Conservation (phyloP, 2,888 invertebrate genomes). For the Rhamnusium bicolor region DNA sequence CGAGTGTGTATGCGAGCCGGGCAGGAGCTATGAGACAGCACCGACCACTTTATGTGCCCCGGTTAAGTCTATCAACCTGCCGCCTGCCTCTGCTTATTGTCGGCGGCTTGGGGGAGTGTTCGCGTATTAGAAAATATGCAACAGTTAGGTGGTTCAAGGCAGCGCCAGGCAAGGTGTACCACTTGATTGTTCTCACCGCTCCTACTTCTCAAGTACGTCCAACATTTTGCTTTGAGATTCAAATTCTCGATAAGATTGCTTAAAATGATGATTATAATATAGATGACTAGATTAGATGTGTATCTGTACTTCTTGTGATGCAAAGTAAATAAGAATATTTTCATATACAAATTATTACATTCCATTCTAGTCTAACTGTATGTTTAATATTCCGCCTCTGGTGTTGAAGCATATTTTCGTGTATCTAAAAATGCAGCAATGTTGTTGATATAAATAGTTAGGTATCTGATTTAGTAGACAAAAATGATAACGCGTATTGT, state of each 20-base stretch:
- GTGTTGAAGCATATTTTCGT: background rate
- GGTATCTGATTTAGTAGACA: background rate
- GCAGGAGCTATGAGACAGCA: conserved; percentile 60
- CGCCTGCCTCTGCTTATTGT: conserved; percentile 49
- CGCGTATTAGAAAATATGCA: conserved; percentile 20
- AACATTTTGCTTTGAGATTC: conserved; percentile 5
- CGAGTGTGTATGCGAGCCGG: conserved; percentile 39
- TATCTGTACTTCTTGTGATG: conserved; percentile 5
- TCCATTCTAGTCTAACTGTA: background rate
- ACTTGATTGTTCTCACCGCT: conserved; percentile 20
- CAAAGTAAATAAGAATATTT: conserved; percentile 16
- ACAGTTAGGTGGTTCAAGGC: conserved; percentile 21
- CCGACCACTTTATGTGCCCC: conserved; percentile 59
- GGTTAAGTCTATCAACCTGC: conserved; percentile 57
- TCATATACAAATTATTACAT: background rate
- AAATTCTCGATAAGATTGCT: conserved; percentile 10
- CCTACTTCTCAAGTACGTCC: conserved; percentile 22
- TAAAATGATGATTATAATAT: conserved; percentile 20
- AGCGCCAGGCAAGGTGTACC: conserved; percentile 30
- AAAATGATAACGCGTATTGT: no score
- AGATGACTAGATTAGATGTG: conserved; percentile 20
- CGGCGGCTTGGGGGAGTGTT: conserved; percentile 32
- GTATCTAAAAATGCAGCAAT: background rate
- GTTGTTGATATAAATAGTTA: background rate
- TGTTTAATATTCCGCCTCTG: background rate